phyloP scores from a whole-genome alignment of 2,113 vertebrate genomes.

The Festucalex cinctus region DNA sequence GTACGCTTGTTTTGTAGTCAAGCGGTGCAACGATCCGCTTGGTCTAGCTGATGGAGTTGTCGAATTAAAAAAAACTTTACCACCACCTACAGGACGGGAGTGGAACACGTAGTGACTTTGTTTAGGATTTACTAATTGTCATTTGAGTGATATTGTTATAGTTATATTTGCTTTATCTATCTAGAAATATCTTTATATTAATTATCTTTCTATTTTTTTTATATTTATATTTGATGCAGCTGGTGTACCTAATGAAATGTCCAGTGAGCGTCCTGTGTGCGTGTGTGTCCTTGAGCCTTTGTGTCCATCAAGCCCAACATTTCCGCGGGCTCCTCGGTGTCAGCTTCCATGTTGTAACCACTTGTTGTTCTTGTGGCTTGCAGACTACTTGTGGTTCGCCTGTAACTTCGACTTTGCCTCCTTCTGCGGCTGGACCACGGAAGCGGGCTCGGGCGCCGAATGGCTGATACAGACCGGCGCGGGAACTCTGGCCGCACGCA shows the following conservation, averaged over 20 bases:
- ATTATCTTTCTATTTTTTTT: too few relatives aligned
- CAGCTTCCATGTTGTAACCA: not conserved
- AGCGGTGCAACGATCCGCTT: too few relatives aligned
- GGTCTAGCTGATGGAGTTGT: too few relatives aligned
- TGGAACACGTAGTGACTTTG: too few relatives aligned
- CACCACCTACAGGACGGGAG: too few relatives aligned
- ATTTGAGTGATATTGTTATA: too few relatives aligned
- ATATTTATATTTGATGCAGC: not conserved
- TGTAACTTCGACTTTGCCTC: constrained; percentile 91
- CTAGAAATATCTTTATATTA: too few relatives aligned
- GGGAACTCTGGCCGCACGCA: constrained; percentile 64
- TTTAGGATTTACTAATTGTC: too few relatives aligned
- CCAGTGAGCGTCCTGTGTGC: not conserved
- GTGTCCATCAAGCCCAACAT: not conserved
- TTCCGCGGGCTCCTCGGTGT: not conserved
- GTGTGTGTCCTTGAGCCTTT: not conserved
- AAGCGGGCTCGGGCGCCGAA: constrained; percentile 75
- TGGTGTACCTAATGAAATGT: not conserved
- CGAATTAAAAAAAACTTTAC: too few relatives aligned
- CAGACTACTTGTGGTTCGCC: constrained; percentile 82
- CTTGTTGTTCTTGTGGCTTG: not conserved
- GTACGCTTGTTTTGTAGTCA: too few relatives aligned
- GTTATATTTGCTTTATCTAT: too few relatives aligned
- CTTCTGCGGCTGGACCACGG: constrained; percentile 86
- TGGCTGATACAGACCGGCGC: constrained; percentile 79